Evolutionary conservation across 2,113 vertebrate species (phyloP).

Genomic region (Notechis scutatus): DNA sequence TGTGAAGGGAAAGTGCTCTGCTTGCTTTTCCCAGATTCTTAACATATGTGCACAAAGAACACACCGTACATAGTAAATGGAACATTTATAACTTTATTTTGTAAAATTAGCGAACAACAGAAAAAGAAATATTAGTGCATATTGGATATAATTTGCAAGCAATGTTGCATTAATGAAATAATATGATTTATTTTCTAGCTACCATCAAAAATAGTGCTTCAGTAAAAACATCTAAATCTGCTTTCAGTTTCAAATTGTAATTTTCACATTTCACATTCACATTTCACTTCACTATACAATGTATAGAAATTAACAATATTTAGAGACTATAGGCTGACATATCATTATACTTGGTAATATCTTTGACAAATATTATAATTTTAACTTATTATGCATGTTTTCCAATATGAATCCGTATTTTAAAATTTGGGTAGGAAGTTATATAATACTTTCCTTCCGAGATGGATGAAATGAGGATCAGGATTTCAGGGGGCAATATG

Average conservation of each 20-base stretch:
- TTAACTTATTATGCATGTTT: neutral
- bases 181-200: neutral
- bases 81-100: neutral
- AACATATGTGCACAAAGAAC: neutral
- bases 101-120: neutral
- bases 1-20: neutral
- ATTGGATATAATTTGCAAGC: neutral
- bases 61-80: neutral
- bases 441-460: neutral
- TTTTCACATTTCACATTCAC: neutral
- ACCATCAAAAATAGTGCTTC: neutral
- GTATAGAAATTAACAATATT: neutral
- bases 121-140: neutral
- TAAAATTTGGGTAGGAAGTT: neutral
- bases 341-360: neutral
- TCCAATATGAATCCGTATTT: neutral
- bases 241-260: neutral
- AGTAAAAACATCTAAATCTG: neutral
- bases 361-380: neutral
- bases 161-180: neutral
- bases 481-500: neutral
- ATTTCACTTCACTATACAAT: neutral
- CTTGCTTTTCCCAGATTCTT: neutral
- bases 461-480: neutral
- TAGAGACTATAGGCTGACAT: neutral